phyloP scores from a whole-genome alignment of 2,113 vertebrate species.

The Mugil cephalus region DNA sequence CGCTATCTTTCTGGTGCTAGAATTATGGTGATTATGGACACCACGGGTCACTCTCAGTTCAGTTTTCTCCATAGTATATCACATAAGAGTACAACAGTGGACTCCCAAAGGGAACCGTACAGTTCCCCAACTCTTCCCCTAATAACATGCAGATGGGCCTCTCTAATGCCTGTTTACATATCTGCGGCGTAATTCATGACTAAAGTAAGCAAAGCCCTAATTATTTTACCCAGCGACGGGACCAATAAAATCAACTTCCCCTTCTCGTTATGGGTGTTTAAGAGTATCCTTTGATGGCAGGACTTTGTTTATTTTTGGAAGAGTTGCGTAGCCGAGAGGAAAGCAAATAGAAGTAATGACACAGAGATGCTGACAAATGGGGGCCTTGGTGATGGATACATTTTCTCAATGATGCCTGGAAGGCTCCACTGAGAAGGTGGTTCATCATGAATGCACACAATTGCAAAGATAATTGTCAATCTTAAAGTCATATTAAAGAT shows the following conservation, averaged over 20 bases:
- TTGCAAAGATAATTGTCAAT: slow-evolving; percentile 38
- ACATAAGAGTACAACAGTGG: slow-evolving; percentile 62
- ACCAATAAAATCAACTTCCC: slow-evolving; percentile 86
- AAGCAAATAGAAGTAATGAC: slow-evolving; percentile 84
- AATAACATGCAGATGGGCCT: slow-evolving; percentile 84
- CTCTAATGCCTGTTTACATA: slow-evolving; percentile 84
- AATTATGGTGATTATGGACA: slow-evolving; percentile 46
- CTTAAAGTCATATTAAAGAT: slow-evolving; percentile 11
- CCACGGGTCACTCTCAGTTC: slow-evolving; percentile 74
- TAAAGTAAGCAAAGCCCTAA: slow-evolving; percentile 85
- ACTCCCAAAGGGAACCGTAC: slow-evolving; percentile 61
- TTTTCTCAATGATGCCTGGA: slow-evolving; percentile 69
- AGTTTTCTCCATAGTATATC: slow-evolving; percentile 56
- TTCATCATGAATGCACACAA: slow-evolving; percentile 40
- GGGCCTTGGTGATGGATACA: slow-evolving; percentile 74
- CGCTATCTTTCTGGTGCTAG: slow-evolving; percentile 5
- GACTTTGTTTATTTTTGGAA: slow-evolving; percentile 83
- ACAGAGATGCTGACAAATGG: slow-evolving; percentile 79
- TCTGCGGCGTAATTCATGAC: slow-evolving; percentile 83
- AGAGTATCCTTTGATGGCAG: slow-evolving; percentile 79
- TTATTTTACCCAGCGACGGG: slow-evolving; percentile 84
- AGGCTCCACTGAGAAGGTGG: slow-evolving; percentile 48
- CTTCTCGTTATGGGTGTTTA: slow-evolving; percentile 82
- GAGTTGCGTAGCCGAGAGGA: slow-evolving; percentile 80
- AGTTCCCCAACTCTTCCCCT: slow-evolving; percentile 75